These are phyloP conservation scores for Bilobella aurantiaca DNA, from an alignment of 1,140 invertebrate genomes.

Conservation along the genomic window DNA sequence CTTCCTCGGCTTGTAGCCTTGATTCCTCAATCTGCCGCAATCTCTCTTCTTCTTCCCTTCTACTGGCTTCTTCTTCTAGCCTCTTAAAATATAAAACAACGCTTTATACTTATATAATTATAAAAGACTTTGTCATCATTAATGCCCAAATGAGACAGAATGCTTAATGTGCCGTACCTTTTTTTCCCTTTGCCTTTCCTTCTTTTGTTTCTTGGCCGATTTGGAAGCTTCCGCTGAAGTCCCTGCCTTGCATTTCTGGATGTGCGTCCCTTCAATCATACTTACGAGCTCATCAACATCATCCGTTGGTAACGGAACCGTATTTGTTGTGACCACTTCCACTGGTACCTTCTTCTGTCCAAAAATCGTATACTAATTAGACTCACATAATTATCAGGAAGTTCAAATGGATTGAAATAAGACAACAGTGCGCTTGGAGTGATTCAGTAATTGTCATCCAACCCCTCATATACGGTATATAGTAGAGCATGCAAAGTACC, in stretches of 20 bases:
- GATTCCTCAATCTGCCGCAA: not conserved
- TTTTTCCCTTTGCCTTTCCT: too few relatives aligned
- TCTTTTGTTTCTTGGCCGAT: conserved; percentile 25
- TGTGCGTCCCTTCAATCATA: conserved; percentile 22
- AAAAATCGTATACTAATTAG: not conserved
- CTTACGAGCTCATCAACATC: conserved; percentile 23
- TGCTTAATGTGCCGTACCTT: conserved; percentile 12
- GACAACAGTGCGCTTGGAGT: too few relatives aligned
- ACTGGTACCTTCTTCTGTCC: not conserved
- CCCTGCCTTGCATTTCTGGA: not conserved
- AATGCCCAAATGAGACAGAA: too few relatives aligned
- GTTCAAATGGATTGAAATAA: too few relatives aligned
- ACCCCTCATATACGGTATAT: too few relatives aligned
- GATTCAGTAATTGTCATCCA: too few relatives aligned
- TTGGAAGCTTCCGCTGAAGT: conserved; percentile 16
- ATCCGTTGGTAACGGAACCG: not conserved
- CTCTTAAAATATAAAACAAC: not conserved
- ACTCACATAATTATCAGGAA: too few relatives aligned
- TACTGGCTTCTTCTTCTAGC: conserved; percentile 4
- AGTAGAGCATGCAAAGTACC: too few relatives aligned
- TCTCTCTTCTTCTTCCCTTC: not conserved
- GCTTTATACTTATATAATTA: too few relatives aligned
- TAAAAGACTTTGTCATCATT: too few relatives aligned
- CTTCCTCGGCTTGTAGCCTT: not conserved
- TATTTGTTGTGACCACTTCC: not conserved